Percentiles rank a stretch among this genome's conserved stretches.
Evolutionary conservation across 2,797 vertebrate genomes (phyloP).

Genomic region (Acanthurus leucopareius): DNA sequence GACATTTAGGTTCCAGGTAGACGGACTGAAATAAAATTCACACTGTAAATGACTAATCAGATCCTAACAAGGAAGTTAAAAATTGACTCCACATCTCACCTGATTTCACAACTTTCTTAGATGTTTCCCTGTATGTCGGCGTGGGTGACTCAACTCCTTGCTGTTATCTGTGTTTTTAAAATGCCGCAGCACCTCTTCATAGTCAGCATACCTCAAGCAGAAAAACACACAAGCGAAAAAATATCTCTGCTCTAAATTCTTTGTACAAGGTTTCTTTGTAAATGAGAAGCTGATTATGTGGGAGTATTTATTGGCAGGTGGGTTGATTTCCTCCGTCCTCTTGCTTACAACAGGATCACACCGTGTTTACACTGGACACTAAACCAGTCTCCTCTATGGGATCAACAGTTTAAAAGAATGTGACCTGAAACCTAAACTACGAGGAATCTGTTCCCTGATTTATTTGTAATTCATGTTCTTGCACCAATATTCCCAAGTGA

Average conservation of each 20-base stretch:
- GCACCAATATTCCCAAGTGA: conserved; percentile 31
- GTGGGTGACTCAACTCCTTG: conserved; percentile 22
- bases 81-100: conserved; percentile 1
- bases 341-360: conserved; percentile 28
- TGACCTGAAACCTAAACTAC: conserved; percentile 57
- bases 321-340: conserved; percentile 29
- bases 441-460: conserved; percentile 37
- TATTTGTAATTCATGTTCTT: conserved; percentile 34
- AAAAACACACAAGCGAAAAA: background rate
- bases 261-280: conserved; percentile 63
- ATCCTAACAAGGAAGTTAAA: conserved; percentile 38
- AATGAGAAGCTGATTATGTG: conserved; percentile 66
- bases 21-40: background rate
- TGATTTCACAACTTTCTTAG: conserved; percentile 9
- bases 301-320: conserved; percentile 48
- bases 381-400: conserved; percentile 27
- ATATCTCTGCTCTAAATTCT: conserved; percentile 18
- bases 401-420: conserved; percentile 52
- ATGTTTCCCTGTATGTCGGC: background rate
- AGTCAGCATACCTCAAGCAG: conserved; percentile 28
- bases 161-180: conserved; percentile 19
- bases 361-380: conserved; percentile 49
- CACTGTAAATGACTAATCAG: conserved; percentile 46
- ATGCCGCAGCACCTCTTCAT: conserved; percentile 21
- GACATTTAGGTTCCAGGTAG: conserved; percentile 28